Evolutionary conservation across 2,113 vertebrate genomes (phyloP), one percentile per base, ranked within the genome.

Genomic region (Vulpes lagopus): DNA sequence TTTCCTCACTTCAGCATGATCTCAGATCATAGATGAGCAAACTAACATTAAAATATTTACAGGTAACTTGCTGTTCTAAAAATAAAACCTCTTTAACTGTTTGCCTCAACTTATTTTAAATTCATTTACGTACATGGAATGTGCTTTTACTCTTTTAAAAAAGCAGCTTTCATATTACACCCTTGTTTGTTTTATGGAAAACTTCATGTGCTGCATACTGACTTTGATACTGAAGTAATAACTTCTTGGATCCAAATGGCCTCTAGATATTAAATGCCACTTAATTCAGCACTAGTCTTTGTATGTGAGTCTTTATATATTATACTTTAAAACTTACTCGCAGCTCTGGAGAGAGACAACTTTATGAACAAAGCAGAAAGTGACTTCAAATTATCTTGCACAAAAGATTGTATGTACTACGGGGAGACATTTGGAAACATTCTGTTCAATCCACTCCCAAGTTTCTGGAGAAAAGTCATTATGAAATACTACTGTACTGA

Each of bases 41-140:
- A 98, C 98, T 98, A 98, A 98, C 98, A 98, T 98, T 98, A 98
- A 99, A 99, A 98, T 99, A 99, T 99, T 98, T 99, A 99, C 99
- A 99, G 96, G 98, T 98, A 98, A 95, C 67, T 98, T 59, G 94
- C 98, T 98, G 98, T 98, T 98, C 97, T 98, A 94, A 96, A 97
- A 98, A 98, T 98, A 93, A 98, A 98, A 98, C 82, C 93, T 98
- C 53, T 97, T 91, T 91, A 97, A 97, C 98, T 96, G 98, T 98
- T 98, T 98, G 98, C 98, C 98, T 97, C 98, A 81, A 79, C 53
- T 97, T 90, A 97, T 85, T 92, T 43, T 93, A 97, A 86, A 2
- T 49, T 98, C 73, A 89, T 94, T 96, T 95, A 96, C 96, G 91
- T 97, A 97, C n/a, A 90, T 98, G 99, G 99, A 99, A 99, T 99